Base-by-base conservation (phyloP, 2,113 vertebrate genomes). In the Nansenia antarctica region DNA sequence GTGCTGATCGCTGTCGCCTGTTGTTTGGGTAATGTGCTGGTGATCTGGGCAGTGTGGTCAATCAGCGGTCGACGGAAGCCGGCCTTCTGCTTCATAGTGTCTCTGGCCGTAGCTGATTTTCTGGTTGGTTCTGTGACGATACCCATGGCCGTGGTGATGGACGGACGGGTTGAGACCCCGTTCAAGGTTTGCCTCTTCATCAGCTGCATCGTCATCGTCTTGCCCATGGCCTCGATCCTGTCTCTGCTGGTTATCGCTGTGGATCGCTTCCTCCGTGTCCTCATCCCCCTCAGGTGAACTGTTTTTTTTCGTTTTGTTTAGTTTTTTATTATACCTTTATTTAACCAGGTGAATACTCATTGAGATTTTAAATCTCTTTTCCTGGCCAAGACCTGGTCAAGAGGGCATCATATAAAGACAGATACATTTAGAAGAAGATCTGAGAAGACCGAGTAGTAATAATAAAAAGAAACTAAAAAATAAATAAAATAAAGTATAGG, bases 211-310 rank as follows among this genome's bases (percentile, higher is more conserved):
- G 2, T 95, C 49, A 31, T 95, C 54, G 54, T 93, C 27, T 88
- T 94, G 65, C 93, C 89, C 0, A 87, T 89, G 0, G 94, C 93
- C 0, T 97, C 96, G 42, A 89, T 96, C 74, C 80, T 95, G 74
- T 93, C 88, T 53, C 86, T 98, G 15, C 65, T 88, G 49, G 95
- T 94, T 72, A 95, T 97, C 3, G 92, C 96, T 0, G 67, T 96
- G 62, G 96, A 97, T 82, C 88, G 95, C 12, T 97, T 87, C 83
- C 90, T 98, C 62, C 83, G 94, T 0, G 93, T 96, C 27, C 91
- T 84, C 72, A 82, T 94, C 57, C 94, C 86, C 26, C 66, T 84
- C 37, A 82, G 82, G 89, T 89, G 39, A 42, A 18, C 39, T 18
- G 39, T 42, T 42, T 15, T 18, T 11, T n/a, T n/a, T n/a, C n/a